phyloP scores from a whole-genome alignment of 2,888 invertebrate genomes.

The Drosophila atroscutellata region DNA sequence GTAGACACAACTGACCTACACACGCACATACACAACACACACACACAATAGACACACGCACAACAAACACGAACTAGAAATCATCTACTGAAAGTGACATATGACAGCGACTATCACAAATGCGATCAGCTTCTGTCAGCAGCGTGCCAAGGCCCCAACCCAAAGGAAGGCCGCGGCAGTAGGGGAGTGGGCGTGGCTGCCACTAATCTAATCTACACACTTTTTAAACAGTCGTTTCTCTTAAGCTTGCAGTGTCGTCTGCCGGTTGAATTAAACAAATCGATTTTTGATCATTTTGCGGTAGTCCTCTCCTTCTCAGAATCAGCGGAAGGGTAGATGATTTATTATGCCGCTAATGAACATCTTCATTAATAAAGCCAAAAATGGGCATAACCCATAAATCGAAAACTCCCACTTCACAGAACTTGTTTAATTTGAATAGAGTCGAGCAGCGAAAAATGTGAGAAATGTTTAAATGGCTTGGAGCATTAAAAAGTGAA shows the following conservation, averaged over 20 bases:
- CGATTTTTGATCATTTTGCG: constrained; percentile 9
- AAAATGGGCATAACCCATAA: background rate
- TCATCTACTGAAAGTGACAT: constrained; percentile 35
- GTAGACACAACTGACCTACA: constrained; percentile 54
- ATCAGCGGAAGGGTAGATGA: background rate
- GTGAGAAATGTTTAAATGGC: background rate
- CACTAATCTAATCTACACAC: constrained; percentile 65
- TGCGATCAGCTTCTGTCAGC: constrained; percentile 56
- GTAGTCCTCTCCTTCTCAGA: background rate
- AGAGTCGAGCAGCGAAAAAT: background rate
- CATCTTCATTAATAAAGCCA: constrained; percentile 2
- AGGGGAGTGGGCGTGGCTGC: background rate
- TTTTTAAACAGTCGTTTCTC: constrained; percentile 57
- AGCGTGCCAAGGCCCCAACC: constrained; percentile 46
- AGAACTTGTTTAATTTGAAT: background rate
- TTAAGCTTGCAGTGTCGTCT: constrained; percentile 1
- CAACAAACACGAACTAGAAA: background rate
- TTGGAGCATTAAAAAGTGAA: background rate
- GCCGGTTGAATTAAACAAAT: constrained; percentile 10
- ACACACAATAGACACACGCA: background rate
- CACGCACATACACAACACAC: constrained; percentile 13
- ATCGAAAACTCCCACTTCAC: background rate
- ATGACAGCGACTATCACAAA: constrained; percentile 54
- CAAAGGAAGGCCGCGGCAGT: background rate
- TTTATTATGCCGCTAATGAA: background rate